These are phyloP conservation scores for Volucella bombylans DNA, from an alignment of 2,888 invertebrate species.

Conservation along the genomic window DNA sequence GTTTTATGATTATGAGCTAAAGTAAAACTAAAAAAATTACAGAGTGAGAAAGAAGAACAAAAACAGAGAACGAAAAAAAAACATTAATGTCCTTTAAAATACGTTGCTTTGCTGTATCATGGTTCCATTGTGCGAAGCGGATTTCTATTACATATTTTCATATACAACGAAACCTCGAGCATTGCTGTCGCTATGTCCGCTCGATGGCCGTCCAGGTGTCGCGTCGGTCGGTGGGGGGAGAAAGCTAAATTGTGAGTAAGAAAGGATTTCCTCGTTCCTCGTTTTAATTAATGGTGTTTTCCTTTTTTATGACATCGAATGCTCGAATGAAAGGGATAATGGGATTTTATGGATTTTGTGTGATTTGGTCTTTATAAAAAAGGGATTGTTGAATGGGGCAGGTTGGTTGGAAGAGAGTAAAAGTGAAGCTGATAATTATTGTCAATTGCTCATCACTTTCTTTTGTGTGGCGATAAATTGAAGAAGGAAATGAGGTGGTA, in stretches of 20 bases:
- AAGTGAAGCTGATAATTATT: conserved; percentile 67
- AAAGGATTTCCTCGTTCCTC: conserved; percentile 67
- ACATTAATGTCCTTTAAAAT: conserved; percentile 64
- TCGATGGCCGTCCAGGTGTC: not conserved
- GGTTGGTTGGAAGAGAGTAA: not conserved
- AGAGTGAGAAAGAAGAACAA: not conserved
- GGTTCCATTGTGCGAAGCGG: conserved; percentile 23
- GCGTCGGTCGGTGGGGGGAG: not conserved
- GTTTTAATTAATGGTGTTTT: conserved; percentile 72
- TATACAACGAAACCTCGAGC: conserved; percentile 7
- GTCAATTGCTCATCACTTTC: conserved; percentile 71
- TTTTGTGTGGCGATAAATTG: conserved; percentile 60
- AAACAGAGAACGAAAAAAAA: conserved; percentile 21
- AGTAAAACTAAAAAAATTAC: not conserved
- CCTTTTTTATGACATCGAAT: conserved; percentile 51
- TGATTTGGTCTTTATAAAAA: conserved; percentile 39
- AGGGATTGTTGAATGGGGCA: too few relatives aligned
- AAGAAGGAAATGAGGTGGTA: conserved; percentile 52
- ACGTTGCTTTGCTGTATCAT: conserved; percentile 63
- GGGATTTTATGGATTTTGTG: conserved; percentile 68
- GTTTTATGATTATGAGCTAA: conserved; percentile 34
- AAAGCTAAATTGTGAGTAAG: conserved; percentile 54
- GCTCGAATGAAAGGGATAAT: conserved; percentile 65
- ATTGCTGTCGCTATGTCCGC: conserved; percentile 19
- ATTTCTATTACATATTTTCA: conserved; percentile 47